phyloP scores from a whole-genome alignment of 2,797 vertebrate species.

The Silurus lanzhouensis region DNA sequence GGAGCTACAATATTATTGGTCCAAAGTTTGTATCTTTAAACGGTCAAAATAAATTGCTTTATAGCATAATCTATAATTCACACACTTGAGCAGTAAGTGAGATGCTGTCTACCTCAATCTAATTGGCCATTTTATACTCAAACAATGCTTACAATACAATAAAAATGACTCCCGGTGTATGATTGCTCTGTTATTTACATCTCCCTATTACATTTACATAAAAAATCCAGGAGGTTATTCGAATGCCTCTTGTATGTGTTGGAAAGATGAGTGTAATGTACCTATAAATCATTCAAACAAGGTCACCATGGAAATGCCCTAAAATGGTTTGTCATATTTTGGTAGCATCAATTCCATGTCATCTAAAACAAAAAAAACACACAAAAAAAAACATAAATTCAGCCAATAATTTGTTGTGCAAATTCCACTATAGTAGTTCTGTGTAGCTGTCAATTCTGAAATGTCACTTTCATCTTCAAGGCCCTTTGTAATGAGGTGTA shows the following conservation, averaged over 20 bases:
- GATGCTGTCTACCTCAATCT: neutral
- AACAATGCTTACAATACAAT: constrained; percentile 9
- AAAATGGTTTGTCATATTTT: constrained; percentile 25
- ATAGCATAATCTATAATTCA: constrained; percentile 9
- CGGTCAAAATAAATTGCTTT: constrained; percentile 11
- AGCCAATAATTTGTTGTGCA: neutral
- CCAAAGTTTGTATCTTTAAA: neutral
- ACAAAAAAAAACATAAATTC: neutral
- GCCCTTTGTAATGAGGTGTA: neutral
- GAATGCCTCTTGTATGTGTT: neutral
- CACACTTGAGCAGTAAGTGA: neutral
- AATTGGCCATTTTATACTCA: constrained; percentile 21
- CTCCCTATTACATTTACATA: neutral
- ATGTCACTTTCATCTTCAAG: neutral
- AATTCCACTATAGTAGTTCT: neutral
- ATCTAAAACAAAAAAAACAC: neutral
- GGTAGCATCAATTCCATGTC: neutral
- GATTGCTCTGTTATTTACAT: constrained; percentile 15
- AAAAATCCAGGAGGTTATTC: neutral
- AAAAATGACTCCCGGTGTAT: neutral
- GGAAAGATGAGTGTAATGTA: neutral
- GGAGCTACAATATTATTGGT: neutral
- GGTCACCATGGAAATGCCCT: neutral
- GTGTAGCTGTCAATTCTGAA: neutral
- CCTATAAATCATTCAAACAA: neutral